phyloP scores from a whole-genome alignment of 1,140 invertebrate species.

The Drosophila watanabei region DNA sequence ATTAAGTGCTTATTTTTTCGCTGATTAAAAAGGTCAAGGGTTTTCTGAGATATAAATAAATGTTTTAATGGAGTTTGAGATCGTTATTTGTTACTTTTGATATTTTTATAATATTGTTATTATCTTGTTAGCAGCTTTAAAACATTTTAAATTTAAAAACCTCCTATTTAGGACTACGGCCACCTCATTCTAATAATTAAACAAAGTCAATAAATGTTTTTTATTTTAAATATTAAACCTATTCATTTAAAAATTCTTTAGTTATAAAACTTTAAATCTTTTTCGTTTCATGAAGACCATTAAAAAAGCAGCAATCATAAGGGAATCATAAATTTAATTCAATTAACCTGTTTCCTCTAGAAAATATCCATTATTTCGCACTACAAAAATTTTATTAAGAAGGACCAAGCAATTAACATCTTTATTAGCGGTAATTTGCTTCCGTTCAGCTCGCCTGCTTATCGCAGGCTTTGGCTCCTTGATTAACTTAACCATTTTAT shows the following conservation, averaged over 20 bases:
- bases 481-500: constrained; percentile 29
- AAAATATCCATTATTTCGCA: background rate
- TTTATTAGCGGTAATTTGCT: constrained; percentile 36
- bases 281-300: background rate
- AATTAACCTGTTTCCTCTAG: background rate
- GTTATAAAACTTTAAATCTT: background rate
- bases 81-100: background rate
- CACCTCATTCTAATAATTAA: no score
- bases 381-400: background rate
- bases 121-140: no score
- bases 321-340: background rate
- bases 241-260: no score
- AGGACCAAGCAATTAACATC: constrained; percentile 9
- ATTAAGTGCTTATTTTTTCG: no score
- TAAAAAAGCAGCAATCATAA: background rate
- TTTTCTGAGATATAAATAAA: background rate
- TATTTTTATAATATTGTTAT: no score
- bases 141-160: no score
- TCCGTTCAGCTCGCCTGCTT: constrained; percentile 9
- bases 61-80: no score
- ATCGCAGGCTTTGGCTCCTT: constrained; percentile 14
- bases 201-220: no score
- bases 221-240: no score
- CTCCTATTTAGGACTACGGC: no score
- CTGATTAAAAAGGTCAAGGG: background rate